phyloP scores from a whole-genome alignment of 2,113 vertebrate species.

The Cyprinodon brontotheroides region DNA sequence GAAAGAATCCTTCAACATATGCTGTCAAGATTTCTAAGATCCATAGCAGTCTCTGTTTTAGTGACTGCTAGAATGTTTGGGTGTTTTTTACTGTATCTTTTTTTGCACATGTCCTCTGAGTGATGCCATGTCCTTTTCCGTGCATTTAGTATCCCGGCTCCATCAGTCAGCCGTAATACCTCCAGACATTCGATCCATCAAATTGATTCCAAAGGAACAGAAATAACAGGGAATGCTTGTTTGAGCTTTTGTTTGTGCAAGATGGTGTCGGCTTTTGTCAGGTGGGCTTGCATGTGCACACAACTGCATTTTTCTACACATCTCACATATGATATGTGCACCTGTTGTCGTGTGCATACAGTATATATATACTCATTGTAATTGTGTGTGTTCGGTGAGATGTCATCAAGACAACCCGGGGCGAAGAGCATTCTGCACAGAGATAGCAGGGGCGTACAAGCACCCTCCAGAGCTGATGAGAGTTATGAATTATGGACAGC shows the following conservation, averaged over 20 bases:
- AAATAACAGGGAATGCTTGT: constrained; percentile 56
- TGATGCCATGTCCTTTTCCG: constrained; percentile 50
- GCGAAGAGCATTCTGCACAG: constrained; percentile 46
- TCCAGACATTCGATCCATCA: constrained; percentile 75
- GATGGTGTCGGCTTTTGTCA: constrained; percentile 24
- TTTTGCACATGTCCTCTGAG: constrained; percentile 34
- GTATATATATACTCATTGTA: constrained; percentile 22
- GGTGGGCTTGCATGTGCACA: constrained; percentile 25
- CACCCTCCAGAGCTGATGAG: constrained; percentile 55
- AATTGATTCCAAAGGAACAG: constrained; percentile 67
- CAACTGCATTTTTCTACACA: constrained; percentile 23
- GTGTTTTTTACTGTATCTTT: constrained; percentile 23
- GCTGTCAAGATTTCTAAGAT: constrained; percentile 52
- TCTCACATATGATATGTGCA: constrained; percentile 24
- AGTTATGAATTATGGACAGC: constrained; percentile 68
- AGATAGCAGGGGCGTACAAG: constrained; percentile 40
- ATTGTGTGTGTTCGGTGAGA: constrained; percentile 39
- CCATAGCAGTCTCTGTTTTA: constrained; percentile 51
- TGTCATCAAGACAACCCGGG: constrained; percentile 42
- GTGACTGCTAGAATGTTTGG: constrained; percentile 22
- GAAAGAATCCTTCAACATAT: constrained; percentile 41
- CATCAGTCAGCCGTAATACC: constrained; percentile 73
- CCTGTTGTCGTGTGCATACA: constrained; percentile 29
- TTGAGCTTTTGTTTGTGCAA: constrained; percentile 52
- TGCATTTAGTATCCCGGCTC: constrained; percentile 54